Evolutionary conservation across 2,888 invertebrate species (phyloP).

Genomic region (Coenonympha arcania): DNA sequence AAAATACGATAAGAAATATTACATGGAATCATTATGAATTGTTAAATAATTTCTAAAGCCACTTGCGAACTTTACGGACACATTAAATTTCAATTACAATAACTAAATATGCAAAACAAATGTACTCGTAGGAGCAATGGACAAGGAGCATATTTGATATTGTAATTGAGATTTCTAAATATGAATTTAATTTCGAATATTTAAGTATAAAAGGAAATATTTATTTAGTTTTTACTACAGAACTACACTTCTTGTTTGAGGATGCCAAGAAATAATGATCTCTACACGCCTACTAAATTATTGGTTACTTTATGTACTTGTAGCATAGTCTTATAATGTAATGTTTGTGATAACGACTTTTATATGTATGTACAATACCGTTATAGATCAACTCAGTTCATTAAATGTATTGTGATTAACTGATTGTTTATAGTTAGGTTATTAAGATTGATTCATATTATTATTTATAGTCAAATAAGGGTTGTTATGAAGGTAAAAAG

Average conservation of each 20-base stretch:
- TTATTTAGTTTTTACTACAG: not conserved
- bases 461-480: slow-evolving; percentile 11
- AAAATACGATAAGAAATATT: too few species aligned
- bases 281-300: slow-evolving; percentile 60
- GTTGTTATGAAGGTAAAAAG: slow-evolving; percentile 11
- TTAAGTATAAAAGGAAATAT: not conserved
- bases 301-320: slow-evolving; percentile 34
- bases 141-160: not conserved
- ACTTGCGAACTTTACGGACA: too few species aligned
- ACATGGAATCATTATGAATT: too few species aligned
- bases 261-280: slow-evolving; percentile 47
- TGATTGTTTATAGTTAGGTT: too few species aligned
- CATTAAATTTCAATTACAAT: too few species aligned
- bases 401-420: not conserved
- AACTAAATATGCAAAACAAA: too few species aligned
- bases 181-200: not conserved
- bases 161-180: not conserved
- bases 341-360: slow-evolving; percentile 52
- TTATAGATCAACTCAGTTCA: slow-evolving; percentile 11
- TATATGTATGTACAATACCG: slow-evolving; percentile 23
- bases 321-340: slow-evolving; percentile 43
- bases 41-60: too few species aligned
- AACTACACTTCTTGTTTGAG: slow-evolving; percentile 26
- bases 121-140: too few species aligned
- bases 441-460: too few species aligned